A percentile compares a stretch with the other conserved stretches of the same genome.
Evolutionary conservation across 1,140 invertebrate species (phyloP).

Genomic region (Goniozus legneri): DNA sequence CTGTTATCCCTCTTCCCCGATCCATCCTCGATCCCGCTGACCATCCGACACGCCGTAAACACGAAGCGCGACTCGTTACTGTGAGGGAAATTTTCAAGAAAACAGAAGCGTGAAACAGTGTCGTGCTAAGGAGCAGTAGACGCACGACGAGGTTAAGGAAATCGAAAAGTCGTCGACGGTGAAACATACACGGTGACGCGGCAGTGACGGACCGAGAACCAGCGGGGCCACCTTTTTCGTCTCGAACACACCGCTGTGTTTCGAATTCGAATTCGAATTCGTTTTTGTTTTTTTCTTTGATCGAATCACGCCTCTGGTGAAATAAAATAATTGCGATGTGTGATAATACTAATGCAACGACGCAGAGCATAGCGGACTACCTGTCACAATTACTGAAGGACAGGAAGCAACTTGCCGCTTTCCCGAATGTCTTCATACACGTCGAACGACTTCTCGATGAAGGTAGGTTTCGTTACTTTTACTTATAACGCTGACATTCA

Average conservation of each 20-base stretch:
- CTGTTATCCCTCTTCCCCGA: background rate
- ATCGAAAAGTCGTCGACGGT: too few species aligned
- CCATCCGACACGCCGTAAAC: slow-evolving; percentile 27
- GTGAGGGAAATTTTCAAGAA: slow-evolving; percentile 19
- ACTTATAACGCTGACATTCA: too few species aligned
- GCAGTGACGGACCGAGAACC: slow-evolving; percentile 33
- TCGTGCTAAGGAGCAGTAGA: slow-evolving; percentile 14
- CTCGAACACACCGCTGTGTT: too few species aligned
- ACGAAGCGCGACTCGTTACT: slow-evolving; percentile 12
- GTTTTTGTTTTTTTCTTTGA: slow-evolving; percentile 22
- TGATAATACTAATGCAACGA: slow-evolving; percentile 73
- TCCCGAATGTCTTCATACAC: slow-evolving; percentile 99
- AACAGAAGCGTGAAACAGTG: too few species aligned
- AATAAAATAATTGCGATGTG: slow-evolving; percentile 62
- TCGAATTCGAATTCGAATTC: too few species aligned
- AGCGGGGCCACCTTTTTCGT: too few species aligned
- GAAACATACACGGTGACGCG: slow-evolving; percentile 14
- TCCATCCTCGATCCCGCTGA: slow-evolving; percentile 5
- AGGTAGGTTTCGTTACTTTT: too few species aligned
- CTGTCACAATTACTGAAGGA: slow-evolving; percentile 99
- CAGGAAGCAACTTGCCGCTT: slow-evolving; percentile 98
- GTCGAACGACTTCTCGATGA: slow-evolving; percentile 98
- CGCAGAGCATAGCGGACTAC: slow-evolving; percentile 98
- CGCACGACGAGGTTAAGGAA: slow-evolving; percentile 10
- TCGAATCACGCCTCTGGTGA: slow-evolving; percentile 35